phyloP scores from a whole-genome alignment of 2,113 vertebrate genomes.

The Drymodes brunneopygia region DNA sequence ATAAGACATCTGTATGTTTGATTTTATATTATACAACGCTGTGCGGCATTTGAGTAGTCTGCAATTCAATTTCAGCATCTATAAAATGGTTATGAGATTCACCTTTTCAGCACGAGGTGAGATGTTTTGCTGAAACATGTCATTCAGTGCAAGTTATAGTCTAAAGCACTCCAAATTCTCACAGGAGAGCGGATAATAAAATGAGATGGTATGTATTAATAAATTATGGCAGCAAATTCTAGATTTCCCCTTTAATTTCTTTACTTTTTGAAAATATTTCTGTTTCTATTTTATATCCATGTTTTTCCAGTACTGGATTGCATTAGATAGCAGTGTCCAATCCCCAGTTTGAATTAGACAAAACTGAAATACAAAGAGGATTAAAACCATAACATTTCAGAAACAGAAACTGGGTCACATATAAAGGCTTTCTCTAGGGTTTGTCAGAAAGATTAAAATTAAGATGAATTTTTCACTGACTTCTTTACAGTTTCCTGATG shows the following conservation, averaged over 20 bases:
- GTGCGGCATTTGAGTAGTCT: neutral
- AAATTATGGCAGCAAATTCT: neutral
- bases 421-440: neutral
- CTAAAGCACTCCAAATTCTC: neutral
- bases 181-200: neutral
- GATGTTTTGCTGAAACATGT: neutral
- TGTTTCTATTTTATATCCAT: neutral
- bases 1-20: neutral
- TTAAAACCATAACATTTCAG: conserved; percentile 30
- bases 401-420: conserved; percentile 46
- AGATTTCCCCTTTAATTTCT: neutral
- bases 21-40: neutral
- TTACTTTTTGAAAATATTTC: neutral
- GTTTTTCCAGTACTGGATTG: neutral
- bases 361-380: conserved; percentile 39
- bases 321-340: neutral
- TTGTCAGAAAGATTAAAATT: neutral
- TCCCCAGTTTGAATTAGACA: neutral
- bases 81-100: neutral
- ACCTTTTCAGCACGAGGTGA: neutral
- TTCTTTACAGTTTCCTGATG: neutral
- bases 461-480: neutral
- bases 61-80: neutral
- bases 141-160: neutral
- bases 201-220: neutral